Base-by-base conservation (phyloP, 2,113 vertebrate species). In the Trogon melanurus region DNA sequence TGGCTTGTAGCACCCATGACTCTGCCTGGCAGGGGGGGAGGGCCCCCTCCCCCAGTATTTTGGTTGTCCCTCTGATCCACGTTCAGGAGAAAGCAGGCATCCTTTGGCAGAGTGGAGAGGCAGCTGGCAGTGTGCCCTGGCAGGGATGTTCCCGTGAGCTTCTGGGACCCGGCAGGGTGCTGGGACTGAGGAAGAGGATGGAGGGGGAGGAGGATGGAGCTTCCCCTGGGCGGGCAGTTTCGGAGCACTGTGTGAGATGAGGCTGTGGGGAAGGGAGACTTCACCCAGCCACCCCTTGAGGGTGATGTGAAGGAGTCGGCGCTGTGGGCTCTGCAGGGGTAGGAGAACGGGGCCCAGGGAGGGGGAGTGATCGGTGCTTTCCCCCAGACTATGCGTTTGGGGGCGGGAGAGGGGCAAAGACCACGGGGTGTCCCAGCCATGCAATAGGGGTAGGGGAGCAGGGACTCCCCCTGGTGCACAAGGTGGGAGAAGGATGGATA, bases 221-320 rank as follows among this genome's bases (percentile, higher is more conserved):
- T 97, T 97, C 95, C 95, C 61, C 92, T 92, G 91, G 94, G 95
- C 79, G 69, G 95, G 94, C 65, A 44, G 88, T 97, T 97, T 96
- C 92, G 0, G 44, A 81, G 27, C 7, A 2, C 34, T 92, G 91
- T 96, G 95, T 96, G 86, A 88, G 94, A 95, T 93, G 91, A 92
- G 76, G 72, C 86, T 92, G 21, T 93, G 86, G 80, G 91, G 94
- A 97, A 95, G 94, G 89, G 65, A 84, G 83, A 80, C 47, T 95
- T 91, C 60, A 69, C 32, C 51, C 58, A 89, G 67, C 78, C 85
- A 38, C 32, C 57, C 32, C 56, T 85, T 17, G 25, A 54, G 93
- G 72, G 47, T 80, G 91, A 38, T 83, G 86, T 25, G 76, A 93
- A 56, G 50, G 71, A 88, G 75, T 85, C 51, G 1, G 71, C 19